Evolutionary conservation across 2,888 invertebrate genomes (phyloP).

Genomic region (Pomacea canaliculata): DNA sequence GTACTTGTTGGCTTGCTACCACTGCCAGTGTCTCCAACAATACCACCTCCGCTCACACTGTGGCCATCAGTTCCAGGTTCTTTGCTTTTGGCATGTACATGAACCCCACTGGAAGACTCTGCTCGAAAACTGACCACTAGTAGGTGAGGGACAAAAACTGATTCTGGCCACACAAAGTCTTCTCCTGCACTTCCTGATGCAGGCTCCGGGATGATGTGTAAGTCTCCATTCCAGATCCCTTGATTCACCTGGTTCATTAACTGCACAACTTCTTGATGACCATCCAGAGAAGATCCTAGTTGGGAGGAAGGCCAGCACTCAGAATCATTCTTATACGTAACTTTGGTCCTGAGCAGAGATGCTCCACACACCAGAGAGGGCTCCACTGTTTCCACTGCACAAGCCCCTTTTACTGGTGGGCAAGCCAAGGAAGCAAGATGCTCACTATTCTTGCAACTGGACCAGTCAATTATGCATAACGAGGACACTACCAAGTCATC

Average conservation of each 20-base stretch:
- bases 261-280: slow-evolving; percentile 73
- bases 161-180: slow-evolving; percentile 28
- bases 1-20: slow-evolving; percentile 8
- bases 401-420: slow-evolving; percentile 16
- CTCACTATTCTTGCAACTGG: slow-evolving; percentile 12
- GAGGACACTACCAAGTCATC: slow-evolving; percentile 62
- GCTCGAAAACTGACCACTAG: slow-evolving; percentile 24
- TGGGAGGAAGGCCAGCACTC: slow-evolving; percentile 17
- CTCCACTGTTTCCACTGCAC: slow-evolving; percentile 36
- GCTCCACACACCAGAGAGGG: slow-evolving; percentile 68
- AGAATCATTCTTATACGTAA: slow-evolving; percentile 38
- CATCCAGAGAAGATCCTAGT: slow-evolving; percentile 37
- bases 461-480: slow-evolving; percentile 66
- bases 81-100: slow-evolving; percentile 10
- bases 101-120: background rate
- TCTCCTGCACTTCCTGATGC: slow-evolving; percentile 22
- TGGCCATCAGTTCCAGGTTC: slow-evolving; percentile 4
- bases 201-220: slow-evolving; percentile 32
- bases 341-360: slow-evolving; percentile 62
- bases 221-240: slow-evolving; percentile 73
- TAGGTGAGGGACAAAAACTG: slow-evolving; percentile 23
- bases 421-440: slow-evolving; percentile 10
- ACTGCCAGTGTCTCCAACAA: background rate
- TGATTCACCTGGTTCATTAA: slow-evolving; percentile 85
- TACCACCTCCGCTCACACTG: background rate